phyloP scores from a whole-genome alignment of 2,113 vertebrate species.

The Mustelus asterias region DNA sequence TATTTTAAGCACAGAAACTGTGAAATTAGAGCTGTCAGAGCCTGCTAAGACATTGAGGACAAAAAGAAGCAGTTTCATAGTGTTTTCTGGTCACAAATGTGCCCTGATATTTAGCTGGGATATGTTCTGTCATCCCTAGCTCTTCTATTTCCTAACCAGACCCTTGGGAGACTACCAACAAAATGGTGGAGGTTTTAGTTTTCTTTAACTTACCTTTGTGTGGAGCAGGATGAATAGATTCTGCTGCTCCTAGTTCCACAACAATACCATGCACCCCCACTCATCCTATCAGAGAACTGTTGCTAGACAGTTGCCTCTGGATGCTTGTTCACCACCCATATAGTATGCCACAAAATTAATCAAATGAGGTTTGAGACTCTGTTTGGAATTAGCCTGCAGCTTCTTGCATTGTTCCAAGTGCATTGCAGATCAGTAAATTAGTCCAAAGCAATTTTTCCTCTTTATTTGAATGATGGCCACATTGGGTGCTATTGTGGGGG shows the following conservation, averaged over 20 bases:
- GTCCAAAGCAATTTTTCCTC: neutral
- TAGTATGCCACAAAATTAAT: no score
- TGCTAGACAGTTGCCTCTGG: no score
- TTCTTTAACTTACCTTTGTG: neutral
- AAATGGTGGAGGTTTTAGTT: neutral
- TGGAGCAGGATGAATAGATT: neutral
- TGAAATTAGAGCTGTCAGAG: no score
- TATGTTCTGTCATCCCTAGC: neutral
- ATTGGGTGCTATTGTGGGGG: no score
- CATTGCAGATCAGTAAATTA: neutral
- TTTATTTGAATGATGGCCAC: no score
- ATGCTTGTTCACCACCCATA: no score
- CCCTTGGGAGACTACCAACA: neutral
- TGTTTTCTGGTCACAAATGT: no score
- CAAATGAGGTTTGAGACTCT: neutral
- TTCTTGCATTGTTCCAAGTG: neutral
- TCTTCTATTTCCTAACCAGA: neutral
- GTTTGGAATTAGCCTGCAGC: neutral
- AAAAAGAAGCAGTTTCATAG: neutral
- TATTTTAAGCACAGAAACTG: no score
- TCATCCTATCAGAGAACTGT: no score
- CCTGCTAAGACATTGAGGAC: no score
- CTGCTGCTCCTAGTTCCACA: no score
- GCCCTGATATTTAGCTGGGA: neutral
- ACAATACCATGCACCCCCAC: no score